Base-by-base conservation (phyloP, 2,797 vertebrate genomes). In the Eremophila alpestris region DNA sequence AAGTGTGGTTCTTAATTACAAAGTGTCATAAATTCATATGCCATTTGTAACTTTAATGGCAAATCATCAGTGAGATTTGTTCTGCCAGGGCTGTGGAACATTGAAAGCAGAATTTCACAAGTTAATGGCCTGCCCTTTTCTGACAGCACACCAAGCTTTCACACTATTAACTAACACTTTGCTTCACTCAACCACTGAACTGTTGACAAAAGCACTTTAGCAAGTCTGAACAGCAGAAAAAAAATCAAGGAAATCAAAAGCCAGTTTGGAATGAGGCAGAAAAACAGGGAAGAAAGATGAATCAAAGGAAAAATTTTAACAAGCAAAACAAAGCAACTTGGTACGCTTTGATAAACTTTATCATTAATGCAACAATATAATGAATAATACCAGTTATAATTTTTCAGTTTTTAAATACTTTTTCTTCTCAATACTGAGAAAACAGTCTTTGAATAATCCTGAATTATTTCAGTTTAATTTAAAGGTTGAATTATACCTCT, bases 71-170 rank as follows among this genome's bases (percentile, higher is more conserved):
- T 76, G 67, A 95, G 83, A 73, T 80, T 97, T 96, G 84, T 97
- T 95, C 79, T 96, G 91, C 89, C 91, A 94, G 73, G 79, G 58
- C 67, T 95, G 60, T 60, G 52, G 87, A 97, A 96, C 74, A 92
- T 0, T 86, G 86, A 80, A 95, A 96, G 93, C 46, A 56, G 90
- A 96, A 97, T 97, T 97, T 96, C 95, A 34, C 94, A 97, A 97
- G 91, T 97, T 97, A 97, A 98, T 97, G 94, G 92, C 73, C 94
- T 97, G 97, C 94, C 96, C 96, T 97, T 97, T 97, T 92, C 96
- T 97, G 96, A 97, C 94, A 97, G 95, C 96, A 97, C 95, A 97
- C 96, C 78, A 96, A 95, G 96, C 96, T 98, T 97, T 97, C 97
- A 97, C 95, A 97, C 95, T 96, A 70, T 97, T 97, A 97, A 97